A percentile compares a stretch with the other conserved stretches of the same genome.
phyloP scores from a whole-genome alignment of 2,888 invertebrate species.

The Xiphydria camelus region DNA sequence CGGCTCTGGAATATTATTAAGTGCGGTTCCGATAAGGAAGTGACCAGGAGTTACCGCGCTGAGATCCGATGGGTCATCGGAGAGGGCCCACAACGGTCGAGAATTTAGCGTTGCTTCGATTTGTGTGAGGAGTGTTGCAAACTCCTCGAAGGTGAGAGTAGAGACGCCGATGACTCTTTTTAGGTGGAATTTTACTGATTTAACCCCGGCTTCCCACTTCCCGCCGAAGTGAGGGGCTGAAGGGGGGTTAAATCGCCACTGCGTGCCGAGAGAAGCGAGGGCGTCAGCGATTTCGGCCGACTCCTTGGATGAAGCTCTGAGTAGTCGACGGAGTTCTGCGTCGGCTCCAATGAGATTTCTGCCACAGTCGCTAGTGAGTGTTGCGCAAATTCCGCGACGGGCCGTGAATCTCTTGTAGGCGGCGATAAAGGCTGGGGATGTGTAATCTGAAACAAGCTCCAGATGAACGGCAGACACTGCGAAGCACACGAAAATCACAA shows the following conservation, averaged over 20 bases:
- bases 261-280: slow-evolving; percentile 21
- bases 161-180: slow-evolving; percentile 22
- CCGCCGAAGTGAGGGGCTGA: no score
- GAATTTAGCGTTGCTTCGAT: slow-evolving; percentile 36
- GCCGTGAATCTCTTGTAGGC: slow-evolving; percentile 22
- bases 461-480: no score
- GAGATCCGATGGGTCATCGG: slow-evolving; percentile 22
- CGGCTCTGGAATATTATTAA: slow-evolving; percentile 29
- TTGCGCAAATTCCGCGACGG: no score
- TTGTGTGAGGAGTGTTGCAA: slow-evolving; percentile 29
- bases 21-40: slow-evolving; percentile 34
- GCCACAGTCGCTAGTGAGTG: slow-evolving; percentile 10
- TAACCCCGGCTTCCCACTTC: no score
- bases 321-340: slow-evolving; percentile 4
- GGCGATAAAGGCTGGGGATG: slow-evolving; percentile 18
- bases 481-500: no score
- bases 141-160: slow-evolving; percentile 33
- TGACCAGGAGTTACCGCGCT: slow-evolving; percentile 39
- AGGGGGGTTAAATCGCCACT: slow-evolving; percentile 36
- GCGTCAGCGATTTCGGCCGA: slow-evolving; percentile 1
- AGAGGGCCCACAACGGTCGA: slow-evolving; percentile 31
- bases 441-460: no score
- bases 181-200: slow-evolving; percentile 34
- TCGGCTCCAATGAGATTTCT: slow-evolving; percentile 11
- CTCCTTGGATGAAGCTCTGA: slow-evolving; percentile 2